These are phyloP conservation scores for Automeris io DNA, from an alignment of 2,888 invertebrate genomes.

Conservation along the genomic window DNA sequence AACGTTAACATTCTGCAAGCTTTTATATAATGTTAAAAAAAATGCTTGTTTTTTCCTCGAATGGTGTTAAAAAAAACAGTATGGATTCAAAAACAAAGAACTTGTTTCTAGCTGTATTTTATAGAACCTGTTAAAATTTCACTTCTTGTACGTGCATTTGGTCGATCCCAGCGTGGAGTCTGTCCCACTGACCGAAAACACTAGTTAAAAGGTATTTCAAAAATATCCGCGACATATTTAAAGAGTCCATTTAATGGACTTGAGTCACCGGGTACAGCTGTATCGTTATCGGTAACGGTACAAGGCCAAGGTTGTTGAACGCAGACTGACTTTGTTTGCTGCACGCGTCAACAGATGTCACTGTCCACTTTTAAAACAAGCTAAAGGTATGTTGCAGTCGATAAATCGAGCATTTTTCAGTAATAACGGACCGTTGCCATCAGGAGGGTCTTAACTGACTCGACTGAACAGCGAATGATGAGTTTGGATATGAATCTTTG, in stretches of 20 bases:
- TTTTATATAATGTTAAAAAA: no score
- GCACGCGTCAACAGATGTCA: constrained; percentile 27
- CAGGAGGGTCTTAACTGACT: constrained; percentile 68
- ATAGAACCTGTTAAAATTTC: constrained; percentile 26
- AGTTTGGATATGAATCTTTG: constrained; percentile 49
- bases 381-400: constrained; percentile 37
- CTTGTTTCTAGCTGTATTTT: no score
- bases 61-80: no score
- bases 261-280: constrained; percentile 2
- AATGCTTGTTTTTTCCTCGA: no score
- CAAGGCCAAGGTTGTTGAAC: constrained; percentile 36
- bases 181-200: constrained; percentile 6
- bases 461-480: constrained; percentile 75
- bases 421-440: not conserved
- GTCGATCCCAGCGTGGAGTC: constrained; percentile 10
- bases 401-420: constrained; percentile 14
- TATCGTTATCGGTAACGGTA: constrained; percentile 29
- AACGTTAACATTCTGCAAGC: no score
- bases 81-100: no score
- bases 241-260: constrained; percentile 1
- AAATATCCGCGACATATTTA: not conserved
- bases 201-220: constrained; percentile 1
- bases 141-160: constrained; percentile 22
- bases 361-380: constrained; percentile 22
- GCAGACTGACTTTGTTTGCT: constrained; percentile 13